Conservation (phyloP, 2,797 vertebrate species). For the Hoplostethus atlanticus region DNA sequence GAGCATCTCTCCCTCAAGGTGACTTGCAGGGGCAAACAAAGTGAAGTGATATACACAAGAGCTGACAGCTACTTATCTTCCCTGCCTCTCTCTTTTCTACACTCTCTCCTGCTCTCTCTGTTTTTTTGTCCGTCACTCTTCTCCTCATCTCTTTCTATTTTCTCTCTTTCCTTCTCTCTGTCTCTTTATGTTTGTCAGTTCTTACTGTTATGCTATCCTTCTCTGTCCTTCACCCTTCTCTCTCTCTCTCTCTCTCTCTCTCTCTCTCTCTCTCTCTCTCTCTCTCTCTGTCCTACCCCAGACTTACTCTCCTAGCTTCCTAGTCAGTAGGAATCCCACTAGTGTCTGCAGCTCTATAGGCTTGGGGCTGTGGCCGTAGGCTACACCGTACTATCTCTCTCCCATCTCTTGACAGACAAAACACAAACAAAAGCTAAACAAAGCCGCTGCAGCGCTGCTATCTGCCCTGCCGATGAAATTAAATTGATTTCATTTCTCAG, state of each 20-base stretch:
- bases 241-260: conserved; percentile 2
- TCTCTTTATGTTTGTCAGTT: conserved; percentile 27
- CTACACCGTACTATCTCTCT: conserved; percentile 13
- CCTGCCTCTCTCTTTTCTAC: conserved; percentile 41
- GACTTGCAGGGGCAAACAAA: conserved; percentile 44
- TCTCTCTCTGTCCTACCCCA: conserved; percentile 16
- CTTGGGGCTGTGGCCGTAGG: conserved; percentile 40
- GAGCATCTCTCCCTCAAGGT: conserved; percentile 33
- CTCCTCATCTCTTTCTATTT: neutral
- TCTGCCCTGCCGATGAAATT: conserved; percentile 33
- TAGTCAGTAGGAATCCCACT: conserved; percentile 49
- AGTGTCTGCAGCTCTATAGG: conserved; percentile 27
- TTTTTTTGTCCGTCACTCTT: neutral
- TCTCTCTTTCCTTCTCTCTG: neutral
- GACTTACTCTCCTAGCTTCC: conserved; percentile 14
- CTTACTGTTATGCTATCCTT: conserved; percentile 14
- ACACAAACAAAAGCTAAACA: conserved; percentile 48
- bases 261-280: neutral
- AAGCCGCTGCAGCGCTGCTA: conserved; percentile 2
- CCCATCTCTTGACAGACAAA: conserved; percentile 42
- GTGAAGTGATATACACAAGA: conserved; percentile 49
- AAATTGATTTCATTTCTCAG: conserved; percentile 56
- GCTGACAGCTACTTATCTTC: conserved; percentile 60
- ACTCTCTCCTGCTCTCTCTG: conserved; percentile 16
- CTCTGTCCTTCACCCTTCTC: conserved; percentile 20